These are phyloP conservation scores for Brachystomella parvula DNA, from an alignment of 1,140 invertebrate species.

Conservation along the genomic window DNA sequence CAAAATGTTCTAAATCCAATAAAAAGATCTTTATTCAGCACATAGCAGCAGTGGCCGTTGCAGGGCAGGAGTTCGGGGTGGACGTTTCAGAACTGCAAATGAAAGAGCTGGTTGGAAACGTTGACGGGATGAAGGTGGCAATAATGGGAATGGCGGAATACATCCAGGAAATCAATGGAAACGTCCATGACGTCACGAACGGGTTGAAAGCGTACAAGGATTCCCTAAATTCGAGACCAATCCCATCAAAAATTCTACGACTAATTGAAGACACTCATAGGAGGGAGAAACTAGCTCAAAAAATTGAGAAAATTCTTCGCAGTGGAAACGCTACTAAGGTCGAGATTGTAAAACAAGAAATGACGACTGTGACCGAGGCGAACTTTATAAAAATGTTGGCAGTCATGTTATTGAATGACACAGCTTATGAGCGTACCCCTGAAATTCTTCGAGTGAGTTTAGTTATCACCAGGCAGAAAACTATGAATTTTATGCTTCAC, in stretches of 20 bases:
- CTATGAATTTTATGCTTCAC: neutral
- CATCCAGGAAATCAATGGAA: constrained; percentile 24
- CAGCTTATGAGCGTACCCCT: constrained; percentile 25
- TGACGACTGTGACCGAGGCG: constrained; percentile 23
- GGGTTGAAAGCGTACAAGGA: too few species aligned
- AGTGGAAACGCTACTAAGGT: constrained; percentile 23
- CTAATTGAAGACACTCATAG: constrained; percentile 8
- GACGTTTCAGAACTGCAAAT: constrained; percentile 18
- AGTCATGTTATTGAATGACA: constrained; percentile 31
- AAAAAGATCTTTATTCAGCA: too few species aligned
- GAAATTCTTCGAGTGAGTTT: constrained; percentile 32
- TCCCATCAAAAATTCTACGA: too few species aligned
- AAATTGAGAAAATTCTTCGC: constrained; percentile 30
- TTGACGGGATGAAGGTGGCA: constrained; percentile 26
- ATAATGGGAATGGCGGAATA: constrained; percentile 33
- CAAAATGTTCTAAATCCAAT: neutral
- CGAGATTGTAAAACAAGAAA: constrained; percentile 29
- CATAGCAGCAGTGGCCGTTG: too few species aligned
- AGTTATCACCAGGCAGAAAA: too few species aligned
- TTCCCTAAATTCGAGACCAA: too few species aligned
- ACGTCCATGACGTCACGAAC: constrained; percentile 6
- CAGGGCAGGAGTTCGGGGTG: constrained; percentile 17
- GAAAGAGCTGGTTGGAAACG: constrained; percentile 22
- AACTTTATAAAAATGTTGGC: constrained; percentile 34
- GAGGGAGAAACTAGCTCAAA: constrained; percentile 26